Conservation (phyloP, 1,140 invertebrate genomes). For the Sarcophaga peregrina region DNA sequence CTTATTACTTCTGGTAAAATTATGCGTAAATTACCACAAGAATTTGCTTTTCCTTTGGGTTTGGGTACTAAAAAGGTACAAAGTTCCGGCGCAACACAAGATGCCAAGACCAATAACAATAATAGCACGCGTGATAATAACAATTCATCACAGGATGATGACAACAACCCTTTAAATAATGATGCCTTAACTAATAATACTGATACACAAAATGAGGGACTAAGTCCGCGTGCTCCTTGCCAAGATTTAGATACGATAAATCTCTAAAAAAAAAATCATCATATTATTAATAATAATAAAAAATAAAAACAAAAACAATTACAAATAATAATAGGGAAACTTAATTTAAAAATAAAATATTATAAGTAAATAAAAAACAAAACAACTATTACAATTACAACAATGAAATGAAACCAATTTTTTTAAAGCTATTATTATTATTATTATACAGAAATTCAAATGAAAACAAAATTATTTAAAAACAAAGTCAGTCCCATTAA, state of each 20-base stretch:
- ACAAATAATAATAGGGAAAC: neutral
- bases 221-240: conserved; percentile 69
- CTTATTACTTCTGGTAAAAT: conserved; percentile 98
- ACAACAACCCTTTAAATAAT: conserved; percentile 22
- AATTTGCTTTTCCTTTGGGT: conserved; percentile 60
- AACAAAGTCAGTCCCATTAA: neutral
- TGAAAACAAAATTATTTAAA: neutral
- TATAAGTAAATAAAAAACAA: neutral
- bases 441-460: neutral
- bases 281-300: conserved; percentile 8
- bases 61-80: conserved; percentile 60
- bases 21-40: conserved; percentile 86
- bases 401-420: neutral
- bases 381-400: neutral
- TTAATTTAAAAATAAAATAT: too few relatives aligned
- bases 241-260: conserved; percentile 77
- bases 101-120: conserved; percentile 67
- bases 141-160: conserved; percentile 44
- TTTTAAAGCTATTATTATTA: neutral
- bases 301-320: conserved; percentile 12
- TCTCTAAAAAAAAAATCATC: conserved; percentile 63
- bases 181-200: conserved; percentile 34
- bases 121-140: conserved; percentile 50
- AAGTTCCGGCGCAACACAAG: conserved; percentile 53
- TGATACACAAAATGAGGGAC: conserved; percentile 49